A percentile compares a stretch with the other conserved stretches of the same genome.
phyloP scores from a whole-genome alignment of 2,888 invertebrate genomes.

The Eurois occulta region DNA sequence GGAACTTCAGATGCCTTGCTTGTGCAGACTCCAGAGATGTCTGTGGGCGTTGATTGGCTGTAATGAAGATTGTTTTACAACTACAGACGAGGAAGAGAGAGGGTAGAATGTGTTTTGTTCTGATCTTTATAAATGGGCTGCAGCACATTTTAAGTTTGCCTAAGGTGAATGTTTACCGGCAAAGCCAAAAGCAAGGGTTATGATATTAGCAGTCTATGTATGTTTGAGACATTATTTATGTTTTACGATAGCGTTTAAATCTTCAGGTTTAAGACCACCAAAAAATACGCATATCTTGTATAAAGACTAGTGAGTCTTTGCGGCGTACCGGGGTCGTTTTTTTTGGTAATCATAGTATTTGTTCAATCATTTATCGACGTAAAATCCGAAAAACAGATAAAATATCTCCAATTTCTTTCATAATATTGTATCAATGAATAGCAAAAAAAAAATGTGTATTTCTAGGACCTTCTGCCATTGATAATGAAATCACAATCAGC shows the following conservation, averaged over 20 bases:
- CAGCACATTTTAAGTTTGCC: background rate
- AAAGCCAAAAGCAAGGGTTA: no score
- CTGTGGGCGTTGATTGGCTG: background rate
- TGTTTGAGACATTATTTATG: no score
- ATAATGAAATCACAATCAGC: slow-evolving; percentile 32
- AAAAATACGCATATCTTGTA: no score
- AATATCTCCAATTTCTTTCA: background rate
- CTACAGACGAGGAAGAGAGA: background rate
- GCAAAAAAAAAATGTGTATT: background rate
- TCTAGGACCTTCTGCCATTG: slow-evolving; percentile 8
- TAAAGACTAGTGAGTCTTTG: no score
- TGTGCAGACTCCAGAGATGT: background rate
- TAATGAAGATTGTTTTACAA: slow-evolving; percentile 24
- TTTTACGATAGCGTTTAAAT: no score
- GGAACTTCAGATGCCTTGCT: slow-evolving; percentile 19
- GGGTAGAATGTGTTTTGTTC: background rate
- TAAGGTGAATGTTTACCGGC: no score
- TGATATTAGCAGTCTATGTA: no score
- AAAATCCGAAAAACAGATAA: background rate
- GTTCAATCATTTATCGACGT: background rate
- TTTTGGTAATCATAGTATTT: background rate
- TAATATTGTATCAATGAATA: background rate
- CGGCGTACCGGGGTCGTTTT: no score
- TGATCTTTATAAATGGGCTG: background rate
- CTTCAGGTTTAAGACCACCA: no score